These are phyloP conservation scores for Hoplostethus mediterraneus DNA, from an alignment of 2,797 vertebrate genomes.

Conservation along the genomic window DNA sequence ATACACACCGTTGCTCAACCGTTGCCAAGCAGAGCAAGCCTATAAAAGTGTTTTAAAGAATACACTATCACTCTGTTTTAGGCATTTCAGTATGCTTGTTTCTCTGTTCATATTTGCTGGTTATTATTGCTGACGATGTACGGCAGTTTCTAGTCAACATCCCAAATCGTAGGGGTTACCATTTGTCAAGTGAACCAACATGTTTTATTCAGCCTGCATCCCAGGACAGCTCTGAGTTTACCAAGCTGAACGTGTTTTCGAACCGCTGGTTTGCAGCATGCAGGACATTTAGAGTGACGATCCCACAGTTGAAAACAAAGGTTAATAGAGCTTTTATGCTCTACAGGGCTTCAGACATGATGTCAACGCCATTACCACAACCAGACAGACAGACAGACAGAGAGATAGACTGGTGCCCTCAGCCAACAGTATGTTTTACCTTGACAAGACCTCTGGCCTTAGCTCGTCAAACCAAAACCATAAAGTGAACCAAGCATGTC, in stretches of 20 bases:
- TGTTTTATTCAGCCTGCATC: background rate
- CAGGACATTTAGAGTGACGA: background rate
- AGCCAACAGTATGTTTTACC: background rate
- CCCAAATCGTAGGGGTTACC: too few species aligned
- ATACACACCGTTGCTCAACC: too few species aligned
- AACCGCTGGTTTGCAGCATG: background rate
- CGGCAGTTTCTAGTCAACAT: too few species aligned
- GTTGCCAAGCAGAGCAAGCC: too few species aligned
- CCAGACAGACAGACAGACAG: background rate
- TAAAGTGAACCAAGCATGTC: background rate
- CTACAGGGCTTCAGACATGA: background rate
- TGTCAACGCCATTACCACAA: conserved; percentile 8
- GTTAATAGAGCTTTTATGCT: background rate
- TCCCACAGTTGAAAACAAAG: background rate
- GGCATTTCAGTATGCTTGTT: too few species aligned
- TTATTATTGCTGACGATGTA: too few species aligned
- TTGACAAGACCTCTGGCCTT: background rate
- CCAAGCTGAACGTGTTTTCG: background rate
- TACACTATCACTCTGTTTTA: too few species aligned
- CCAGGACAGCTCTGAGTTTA: background rate
- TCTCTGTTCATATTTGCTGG: too few species aligned
- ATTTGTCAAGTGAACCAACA: background rate
- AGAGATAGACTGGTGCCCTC: background rate
- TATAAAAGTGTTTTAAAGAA: too few species aligned
- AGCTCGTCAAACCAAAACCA: background rate